Conservation (phyloP, 2,888 invertebrate species). For the Hermaeophaga mercurialis region DNA sequence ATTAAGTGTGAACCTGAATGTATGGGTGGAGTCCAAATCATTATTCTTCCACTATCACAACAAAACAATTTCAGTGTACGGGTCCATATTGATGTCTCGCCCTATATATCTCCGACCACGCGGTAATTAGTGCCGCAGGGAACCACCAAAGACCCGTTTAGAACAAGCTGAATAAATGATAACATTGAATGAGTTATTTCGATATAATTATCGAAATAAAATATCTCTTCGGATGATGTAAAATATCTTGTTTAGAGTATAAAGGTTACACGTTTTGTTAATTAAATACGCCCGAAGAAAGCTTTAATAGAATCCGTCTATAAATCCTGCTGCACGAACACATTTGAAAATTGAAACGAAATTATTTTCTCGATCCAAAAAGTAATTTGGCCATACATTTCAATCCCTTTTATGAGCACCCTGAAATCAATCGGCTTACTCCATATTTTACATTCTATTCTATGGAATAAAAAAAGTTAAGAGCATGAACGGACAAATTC, state of each 20-base stretch:
- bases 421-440: constrained; percentile 42
- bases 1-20: constrained; percentile 17
- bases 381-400: constrained; percentile 39
- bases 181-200: no score
- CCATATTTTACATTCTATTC: constrained; percentile 22
- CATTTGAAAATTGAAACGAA: constrained; percentile 31
- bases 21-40: constrained; percentile 12
- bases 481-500: constrained; percentile 37
- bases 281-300: not conserved
- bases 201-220: no score
- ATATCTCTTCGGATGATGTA: no score
- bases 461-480: constrained; percentile 36
- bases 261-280: no score
- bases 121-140: constrained; percentile 26
- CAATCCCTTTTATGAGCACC: constrained; percentile 30
- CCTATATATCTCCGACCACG: constrained; percentile 35
- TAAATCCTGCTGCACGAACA: constrained; percentile 25
- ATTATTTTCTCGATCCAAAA: constrained; percentile 36
- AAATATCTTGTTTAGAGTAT: no score
- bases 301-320: not conserved
- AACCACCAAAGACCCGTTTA: no score
- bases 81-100: constrained; percentile 25
- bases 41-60: constrained; percentile 3
- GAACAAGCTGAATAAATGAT: no score
- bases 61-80: constrained; percentile 25